Evolutionary conservation across 1,140 invertebrate species (phyloP).

Genomic region (Yoshiicerus persimilis): DNA sequence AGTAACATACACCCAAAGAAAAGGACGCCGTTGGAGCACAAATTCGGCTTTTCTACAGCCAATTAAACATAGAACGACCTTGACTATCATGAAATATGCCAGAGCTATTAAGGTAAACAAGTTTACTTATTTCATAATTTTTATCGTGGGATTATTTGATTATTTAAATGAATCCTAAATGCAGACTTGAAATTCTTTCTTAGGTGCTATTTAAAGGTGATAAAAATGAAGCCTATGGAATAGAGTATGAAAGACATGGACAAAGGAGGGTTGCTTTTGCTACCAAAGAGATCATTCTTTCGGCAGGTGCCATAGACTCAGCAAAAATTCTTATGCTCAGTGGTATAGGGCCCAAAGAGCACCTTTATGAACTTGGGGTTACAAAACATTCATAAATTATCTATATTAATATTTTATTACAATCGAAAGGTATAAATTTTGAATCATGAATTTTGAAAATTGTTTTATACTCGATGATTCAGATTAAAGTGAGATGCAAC

Average conservation of each 20-base stretch:
- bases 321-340: constrained; percentile 20
- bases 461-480: background rate
- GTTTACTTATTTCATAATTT: background rate
- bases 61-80: constrained; percentile 33
- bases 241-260: constrained; percentile 45
- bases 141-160: no score
- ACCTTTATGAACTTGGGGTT: background rate
- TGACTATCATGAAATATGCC: constrained; percentile 43
- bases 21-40: constrained; percentile 43
- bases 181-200: background rate
- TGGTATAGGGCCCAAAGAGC: background rate
- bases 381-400: no score
- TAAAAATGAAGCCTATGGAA: constrained; percentile 48
- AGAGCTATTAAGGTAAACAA: constrained; percentile 41
- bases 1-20: constrained; percentile 45
- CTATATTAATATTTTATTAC: background rate
- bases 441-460: background rate
- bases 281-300: constrained; percentile 47
- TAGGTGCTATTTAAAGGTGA: constrained; percentile 42
- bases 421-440: background rate
- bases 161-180: background rate
- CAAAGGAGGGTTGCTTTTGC: constrained; percentile 38
- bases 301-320: constrained; percentile 32
- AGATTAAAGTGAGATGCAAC: constrained; percentile 43
- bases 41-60: constrained; percentile 45